phyloP scores from a whole-genome alignment of 2,888 invertebrate species.

The Catocala sponsa region DNA sequence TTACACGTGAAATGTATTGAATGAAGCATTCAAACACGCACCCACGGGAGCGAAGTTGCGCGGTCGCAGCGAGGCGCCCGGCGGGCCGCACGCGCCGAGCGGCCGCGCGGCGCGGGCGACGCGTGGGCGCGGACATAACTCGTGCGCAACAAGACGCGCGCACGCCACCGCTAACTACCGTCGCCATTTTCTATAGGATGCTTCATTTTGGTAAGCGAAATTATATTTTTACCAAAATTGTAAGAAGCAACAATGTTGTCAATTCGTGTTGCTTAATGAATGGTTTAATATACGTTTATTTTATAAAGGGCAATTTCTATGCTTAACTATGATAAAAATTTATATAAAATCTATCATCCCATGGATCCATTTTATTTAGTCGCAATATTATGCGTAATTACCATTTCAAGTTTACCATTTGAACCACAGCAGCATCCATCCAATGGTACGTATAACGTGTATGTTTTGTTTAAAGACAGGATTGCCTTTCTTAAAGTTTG shows the following conservation, averaged over 20 bases:
- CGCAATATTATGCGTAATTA: too few relatives aligned
- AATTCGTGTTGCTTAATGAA: too few relatives aligned
- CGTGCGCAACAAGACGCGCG: constrained; percentile 81
- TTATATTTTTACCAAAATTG: background rate
- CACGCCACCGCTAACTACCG: constrained; percentile 82
- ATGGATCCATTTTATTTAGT: too few relatives aligned
- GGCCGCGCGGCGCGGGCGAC: constrained; percentile 36
- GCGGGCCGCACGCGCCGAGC: constrained; percentile 46
- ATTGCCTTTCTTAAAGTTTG: too few relatives aligned
- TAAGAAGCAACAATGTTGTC: background rate
- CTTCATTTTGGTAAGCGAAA: constrained; percentile 5
- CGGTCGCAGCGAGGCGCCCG: constrained; percentile 56
- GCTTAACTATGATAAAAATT: too few relatives aligned
- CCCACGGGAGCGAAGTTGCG: constrained; percentile 40
- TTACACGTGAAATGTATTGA: constrained; percentile 54
- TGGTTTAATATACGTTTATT: too few relatives aligned
- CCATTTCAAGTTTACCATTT: too few relatives aligned
- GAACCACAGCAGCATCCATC: too few relatives aligned
- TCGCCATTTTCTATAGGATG: constrained; percentile 67
- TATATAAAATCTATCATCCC: too few relatives aligned
- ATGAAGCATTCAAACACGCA: constrained; percentile 34
- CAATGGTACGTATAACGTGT: too few relatives aligned
- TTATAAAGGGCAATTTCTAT: too few relatives aligned
- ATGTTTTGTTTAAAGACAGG: too few relatives aligned
- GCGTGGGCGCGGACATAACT: constrained; percentile 81